Conservation (phyloP, 2,888 invertebrate genomes). For the Psococerastis gibbosa region DNA sequence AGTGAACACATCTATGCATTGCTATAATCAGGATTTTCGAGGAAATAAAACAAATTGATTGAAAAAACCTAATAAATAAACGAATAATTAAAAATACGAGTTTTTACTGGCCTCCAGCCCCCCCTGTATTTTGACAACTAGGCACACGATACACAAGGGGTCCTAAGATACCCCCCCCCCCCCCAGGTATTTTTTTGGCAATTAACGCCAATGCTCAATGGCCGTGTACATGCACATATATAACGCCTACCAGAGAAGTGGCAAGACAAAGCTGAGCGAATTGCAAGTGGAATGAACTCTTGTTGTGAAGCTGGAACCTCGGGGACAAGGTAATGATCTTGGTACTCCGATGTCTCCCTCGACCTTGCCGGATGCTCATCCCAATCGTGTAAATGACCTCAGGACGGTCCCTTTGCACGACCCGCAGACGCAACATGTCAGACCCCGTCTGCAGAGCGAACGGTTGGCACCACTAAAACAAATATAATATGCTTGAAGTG, state of each 20-base stretch:
- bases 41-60: too few relatives aligned
- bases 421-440: constrained; percentile 43
- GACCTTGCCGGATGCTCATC: constrained; percentile 69
- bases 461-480: constrained; percentile 39
- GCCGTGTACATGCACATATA: too few relatives aligned
- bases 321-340: constrained; percentile 86
- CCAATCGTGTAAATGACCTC: constrained; percentile 69
- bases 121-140: too few relatives aligned
- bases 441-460: constrained; percentile 70
- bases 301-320: constrained; percentile 83
- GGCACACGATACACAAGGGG: too few relatives aligned
- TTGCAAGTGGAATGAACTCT: constrained; percentile 52
- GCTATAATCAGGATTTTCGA: too few relatives aligned
- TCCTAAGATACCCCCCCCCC: too few relatives aligned
- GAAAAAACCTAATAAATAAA: too few relatives aligned
- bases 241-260: constrained; percentile 40
- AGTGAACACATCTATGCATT: too few relatives aligned
- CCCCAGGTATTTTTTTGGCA: too few relatives aligned
- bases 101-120: too few relatives aligned
- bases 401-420: constrained; percentile 39
- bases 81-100: too few relatives aligned
- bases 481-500: constrained; percentile 7
- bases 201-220: too few relatives aligned
- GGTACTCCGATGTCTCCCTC: constrained; percentile 76
- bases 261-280: constrained; percentile 79